Percentiles rank a stretch among this genome's conserved stretches.
These are phyloP conservation scores for Sebastes melanostomus DNA, from an alignment of 2,797 vertebrate genomes.

Conservation along the genomic window DNA sequence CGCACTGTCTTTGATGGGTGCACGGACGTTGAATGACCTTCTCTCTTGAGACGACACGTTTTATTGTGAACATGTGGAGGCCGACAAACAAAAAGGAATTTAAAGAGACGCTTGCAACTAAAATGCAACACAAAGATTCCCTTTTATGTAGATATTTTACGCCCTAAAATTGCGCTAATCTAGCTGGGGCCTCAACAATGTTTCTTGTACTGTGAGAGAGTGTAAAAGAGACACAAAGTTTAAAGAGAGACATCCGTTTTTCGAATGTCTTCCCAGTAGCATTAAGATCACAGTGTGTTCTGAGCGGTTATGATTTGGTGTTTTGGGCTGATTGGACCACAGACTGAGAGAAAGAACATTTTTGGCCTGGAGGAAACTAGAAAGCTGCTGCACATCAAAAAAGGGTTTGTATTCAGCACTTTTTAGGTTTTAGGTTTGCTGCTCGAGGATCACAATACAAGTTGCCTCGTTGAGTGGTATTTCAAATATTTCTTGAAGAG, in stretches of 20 bases:
- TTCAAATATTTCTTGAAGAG: background rate
- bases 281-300: slow-evolving; percentile 21
- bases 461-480: background rate
- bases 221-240: background rate
- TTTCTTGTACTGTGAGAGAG: background rate
- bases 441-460: background rate
- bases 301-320: slow-evolving; percentile 10
- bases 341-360: slow-evolving; percentile 26
- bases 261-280: background rate
- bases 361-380: slow-evolving; percentile 11
- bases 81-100: background rate
- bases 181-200: slow-evolving; percentile 2
- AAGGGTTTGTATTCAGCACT: background rate
- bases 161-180: slow-evolving; percentile 10
- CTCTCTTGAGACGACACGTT: background rate
- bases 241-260: background rate
- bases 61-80: slow-evolving; percentile 38
- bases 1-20: slow-evolving; percentile 60
- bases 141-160: background rate
- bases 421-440: background rate
- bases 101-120: background rate
- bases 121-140: background rate
- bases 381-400: background rate
- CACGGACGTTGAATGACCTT: slow-evolving; percentile 58
- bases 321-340: slow-evolving; percentile 42